phyloP scores from a whole-genome alignment of 2,888 invertebrate species.

The Auanema freiburgensis region DNA sequence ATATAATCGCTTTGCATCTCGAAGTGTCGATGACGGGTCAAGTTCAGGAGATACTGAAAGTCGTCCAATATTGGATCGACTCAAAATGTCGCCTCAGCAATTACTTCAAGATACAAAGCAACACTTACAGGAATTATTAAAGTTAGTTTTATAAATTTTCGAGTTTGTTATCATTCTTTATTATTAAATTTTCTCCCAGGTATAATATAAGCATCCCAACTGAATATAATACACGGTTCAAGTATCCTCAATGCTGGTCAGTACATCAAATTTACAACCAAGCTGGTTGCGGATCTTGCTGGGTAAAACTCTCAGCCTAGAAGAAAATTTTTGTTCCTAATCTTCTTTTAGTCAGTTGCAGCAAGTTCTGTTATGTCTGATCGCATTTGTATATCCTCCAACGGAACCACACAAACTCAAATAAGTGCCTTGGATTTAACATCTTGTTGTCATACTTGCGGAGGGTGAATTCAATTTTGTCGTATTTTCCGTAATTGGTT shows the following conservation, averaged over 20 bases:
- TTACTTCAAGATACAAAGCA: conserved; percentile 21
- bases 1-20: conserved; percentile 45
- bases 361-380: conserved; percentile 58
- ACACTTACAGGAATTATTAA: conserved; percentile 21
- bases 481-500: conserved; percentile 60
- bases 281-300: conserved; percentile 48
- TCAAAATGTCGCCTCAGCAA: conserved; percentile 13
- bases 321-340: background rate
- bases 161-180: background rate
- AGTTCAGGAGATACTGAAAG: background rate
- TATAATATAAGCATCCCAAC: conserved; percentile 48
- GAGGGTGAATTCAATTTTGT: conserved; percentile 53
- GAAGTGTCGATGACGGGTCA: conserved; percentile 33
- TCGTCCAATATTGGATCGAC: background rate
- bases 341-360: conserved; percentile 31
- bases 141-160: conserved; percentile 10
- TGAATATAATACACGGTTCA: conserved; percentile 61
- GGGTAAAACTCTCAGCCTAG: conserved; percentile 21
- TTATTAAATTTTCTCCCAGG: conserved; percentile 9
- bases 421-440: conserved; percentile 65
- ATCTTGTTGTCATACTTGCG: conserved; percentile 63
- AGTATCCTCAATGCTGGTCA: conserved; percentile 57
- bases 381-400: conserved; percentile 64
- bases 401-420: conserved; percentile 55
- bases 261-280: conserved; percentile 38